Evolutionary conservation across 2,888 invertebrate genomes (phyloP), one percentile per base, ranked within the genome.

Genomic region (Calameuta filiformis): DNA sequence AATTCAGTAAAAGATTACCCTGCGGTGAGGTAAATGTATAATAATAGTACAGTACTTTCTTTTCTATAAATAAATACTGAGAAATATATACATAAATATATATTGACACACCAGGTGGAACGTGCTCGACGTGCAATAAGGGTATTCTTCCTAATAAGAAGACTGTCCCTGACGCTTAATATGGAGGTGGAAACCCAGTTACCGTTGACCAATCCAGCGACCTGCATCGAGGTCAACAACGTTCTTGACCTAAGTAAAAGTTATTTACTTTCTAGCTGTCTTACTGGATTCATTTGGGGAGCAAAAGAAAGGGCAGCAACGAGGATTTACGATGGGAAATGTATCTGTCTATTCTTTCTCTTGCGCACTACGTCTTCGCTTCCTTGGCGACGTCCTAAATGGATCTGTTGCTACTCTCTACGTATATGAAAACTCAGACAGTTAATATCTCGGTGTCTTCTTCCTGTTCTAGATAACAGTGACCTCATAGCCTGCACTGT

Each of bases 401-500:
- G 56, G 56, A 56, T 56, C 56, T 23, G 56, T 56, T 23, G 56
- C 56, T 56, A 56, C 56, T 23, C 56, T 23, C 56, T 23, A 9
- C 56, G 9, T 56, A 56, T 56, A 56, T 23, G 23, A 56, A 23
- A 23, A 2, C 9, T 23, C 56, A 56, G 23, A 23, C 56, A 56
- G 56, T 23, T 56, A 23, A 56, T 56, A 56, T 56, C 30, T 71
- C 6, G 35, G 2, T 12, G 34, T 75, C 73, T 75, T 81, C 1
- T 69, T 76, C 79, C 76, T 79, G 78, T 93, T 93, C 11, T 93
- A 99, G 99, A 98, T 92, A 99, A 99, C 92, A 98, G 98, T 84
- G 99, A 99, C 92, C 93, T 99, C 80, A 98, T 99, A 88, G 98
- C 98, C 1, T 99, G 99, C 90, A 98, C 98, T 31, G 97, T 99